Percentiles rank a stretch among this genome's conserved stretches.
These are phyloP conservation scores for Pterocles orientalis DNA, from an alignment of 2,113 vertebrate species.

Conservation along the genomic window DNA sequence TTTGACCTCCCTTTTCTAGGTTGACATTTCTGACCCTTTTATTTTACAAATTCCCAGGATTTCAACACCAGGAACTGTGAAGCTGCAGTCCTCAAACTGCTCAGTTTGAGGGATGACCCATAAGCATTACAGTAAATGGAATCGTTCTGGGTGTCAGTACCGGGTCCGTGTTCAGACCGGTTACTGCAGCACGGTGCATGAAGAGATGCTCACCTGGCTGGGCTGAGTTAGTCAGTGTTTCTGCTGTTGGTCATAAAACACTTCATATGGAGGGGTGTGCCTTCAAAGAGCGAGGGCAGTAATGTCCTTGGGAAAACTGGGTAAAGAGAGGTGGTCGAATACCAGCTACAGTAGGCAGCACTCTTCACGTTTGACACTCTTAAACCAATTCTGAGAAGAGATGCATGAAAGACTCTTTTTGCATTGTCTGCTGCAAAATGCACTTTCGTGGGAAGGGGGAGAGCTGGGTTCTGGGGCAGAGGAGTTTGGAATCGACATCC, in stretches of 20 bases:
- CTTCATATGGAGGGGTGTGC: fast-evolving
- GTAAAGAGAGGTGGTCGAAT: not conserved
- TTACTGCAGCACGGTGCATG: not conserved
- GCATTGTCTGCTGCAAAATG: not conserved
- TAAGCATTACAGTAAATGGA: not conserved
- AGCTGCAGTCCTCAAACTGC: not conserved
- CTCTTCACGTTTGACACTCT: fast-evolving
- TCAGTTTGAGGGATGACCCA: not conserved
- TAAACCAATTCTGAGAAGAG: not conserved
- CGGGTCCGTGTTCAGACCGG: fast-evolving
- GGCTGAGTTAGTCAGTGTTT: no score
- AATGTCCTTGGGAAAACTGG: not conserved
- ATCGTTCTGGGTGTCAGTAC: not conserved
- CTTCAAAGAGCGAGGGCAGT: fast-evolving
- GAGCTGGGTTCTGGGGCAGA: not conserved
- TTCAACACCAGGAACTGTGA: not conserved
- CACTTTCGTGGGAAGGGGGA: not conserved
- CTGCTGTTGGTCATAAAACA: not conserved
- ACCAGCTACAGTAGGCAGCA: not conserved
- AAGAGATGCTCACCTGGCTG: not conserved
- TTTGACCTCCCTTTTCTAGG: not conserved
- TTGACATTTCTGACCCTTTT: not conserved
- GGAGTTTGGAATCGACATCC: not conserved
- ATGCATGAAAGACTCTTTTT: not conserved
- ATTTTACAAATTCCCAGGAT: not conserved